Evolutionary conservation across 2,888 invertebrate species (phyloP).

Genomic region (Mongoloraphidia duomilia): DNA sequence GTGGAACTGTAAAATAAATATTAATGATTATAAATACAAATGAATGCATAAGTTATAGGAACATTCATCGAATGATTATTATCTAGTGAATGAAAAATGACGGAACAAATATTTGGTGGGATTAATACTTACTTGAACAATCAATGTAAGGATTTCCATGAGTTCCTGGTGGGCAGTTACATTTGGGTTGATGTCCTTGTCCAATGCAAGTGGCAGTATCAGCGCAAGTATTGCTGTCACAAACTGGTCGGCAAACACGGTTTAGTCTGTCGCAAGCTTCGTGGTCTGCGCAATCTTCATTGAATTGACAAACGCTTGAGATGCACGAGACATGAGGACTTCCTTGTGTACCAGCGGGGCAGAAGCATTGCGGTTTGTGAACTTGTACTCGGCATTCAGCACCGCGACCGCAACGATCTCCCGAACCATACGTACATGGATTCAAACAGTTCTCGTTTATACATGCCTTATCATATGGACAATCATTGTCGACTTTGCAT

Average conservation of each 20-base stretch:
- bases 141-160: conserved; percentile 65
- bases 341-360: conserved; percentile 74
- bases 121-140: conserved; percentile 38
- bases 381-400: conserved; percentile 61
- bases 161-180: conserved; percentile 59
- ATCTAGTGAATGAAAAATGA: too few species aligned
- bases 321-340: conserved; percentile 71
- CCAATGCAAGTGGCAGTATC: conserved; percentile 62
- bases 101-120: conserved; percentile 6
- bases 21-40: not conserved
- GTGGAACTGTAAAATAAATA: conserved; percentile 15
- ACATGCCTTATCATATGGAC: conserved; percentile 74
- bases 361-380: conserved; percentile 68
- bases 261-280: conserved; percentile 76
- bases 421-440: conserved; percentile 49
- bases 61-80: not conserved
- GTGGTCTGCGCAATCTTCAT: conserved; percentile 74
- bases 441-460: conserved; percentile 64
- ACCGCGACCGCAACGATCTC: conserved; percentile 59
- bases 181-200: conserved; percentile 60
- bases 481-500: conserved; percentile 63
- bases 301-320: conserved; percentile 70
- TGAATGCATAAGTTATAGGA: not conserved
- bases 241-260: conserved; percentile 67
- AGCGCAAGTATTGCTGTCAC: conserved; percentile 70